Percentiles rank a stretch among this genome's conserved stretches.
phyloP scores from a whole-genome alignment of 2,113 vertebrate species.

The Bubalus kerabau region DNA sequence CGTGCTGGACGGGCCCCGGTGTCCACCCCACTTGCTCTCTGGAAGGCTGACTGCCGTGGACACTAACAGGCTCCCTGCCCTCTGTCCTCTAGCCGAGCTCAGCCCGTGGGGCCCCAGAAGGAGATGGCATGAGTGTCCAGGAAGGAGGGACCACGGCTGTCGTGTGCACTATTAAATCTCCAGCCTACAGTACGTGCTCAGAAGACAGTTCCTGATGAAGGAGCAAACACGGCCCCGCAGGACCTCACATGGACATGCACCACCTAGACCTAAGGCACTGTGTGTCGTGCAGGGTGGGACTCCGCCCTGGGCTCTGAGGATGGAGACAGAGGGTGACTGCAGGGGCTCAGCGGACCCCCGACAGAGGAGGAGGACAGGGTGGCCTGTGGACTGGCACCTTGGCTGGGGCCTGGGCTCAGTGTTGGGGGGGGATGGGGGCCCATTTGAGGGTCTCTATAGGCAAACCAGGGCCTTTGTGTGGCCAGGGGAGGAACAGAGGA shows the following conservation, averaged over 20 bases:
- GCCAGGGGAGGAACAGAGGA: neutral
- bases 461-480: neutral
- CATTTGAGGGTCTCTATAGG: neutral
- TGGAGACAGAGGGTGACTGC: neutral
- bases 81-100: neutral
- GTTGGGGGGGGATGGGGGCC: neutral
- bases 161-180: neutral
- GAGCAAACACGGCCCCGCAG: fast-evolving
- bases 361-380: neutral
- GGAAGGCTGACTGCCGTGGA: neutral
- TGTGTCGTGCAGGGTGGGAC: fast-evolving
- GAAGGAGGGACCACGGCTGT: neutral
- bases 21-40: neutral
- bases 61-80: neutral
- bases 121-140: too few relatives aligned
- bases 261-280: neutral
- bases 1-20: fast-evolving
- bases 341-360: neutral
- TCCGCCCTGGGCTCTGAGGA: fast-evolving
- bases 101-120: neutral
- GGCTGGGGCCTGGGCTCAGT: neutral
- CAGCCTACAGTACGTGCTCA: fast-evolving
- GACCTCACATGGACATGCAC: neutral
- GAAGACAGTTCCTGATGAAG: neutral
- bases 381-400: neutral